Evolutionary conservation across 2,113 vertebrate genomes (phyloP).

Genomic region (Nannobrachium achirus): DNA sequence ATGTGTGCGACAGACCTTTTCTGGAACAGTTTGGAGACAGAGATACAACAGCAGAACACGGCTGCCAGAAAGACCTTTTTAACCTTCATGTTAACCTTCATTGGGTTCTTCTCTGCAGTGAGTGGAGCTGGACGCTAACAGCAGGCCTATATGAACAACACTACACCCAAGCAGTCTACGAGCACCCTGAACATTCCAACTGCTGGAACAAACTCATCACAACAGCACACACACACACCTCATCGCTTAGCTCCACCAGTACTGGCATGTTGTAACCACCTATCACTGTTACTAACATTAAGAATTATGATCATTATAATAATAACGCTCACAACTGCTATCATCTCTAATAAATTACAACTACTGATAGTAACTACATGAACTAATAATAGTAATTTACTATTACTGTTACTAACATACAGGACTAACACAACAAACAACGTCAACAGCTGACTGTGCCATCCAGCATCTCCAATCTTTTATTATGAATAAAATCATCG

Average conservation of each 20-base stretch:
- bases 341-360: no score
- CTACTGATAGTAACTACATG: no score
- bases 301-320: no score
- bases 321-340: no score
- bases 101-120: constrained; percentile 5
- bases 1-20: constrained; percentile 48
- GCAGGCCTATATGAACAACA: constrained; percentile 11
- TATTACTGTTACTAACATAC: no score
- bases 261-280: no score
- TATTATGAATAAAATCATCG: no score
- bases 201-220: neutral
- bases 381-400: no score
- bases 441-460: no score
- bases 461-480: no score
- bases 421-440: no score
- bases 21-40: constrained; percentile 55
- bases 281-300: no score
- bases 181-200: constrained; percentile 43
- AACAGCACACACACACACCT: neutral
- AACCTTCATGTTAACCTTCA: constrained; percentile 39
- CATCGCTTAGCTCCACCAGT: neutral
- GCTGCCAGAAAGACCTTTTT: constrained; percentile 54
- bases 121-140: neutral
- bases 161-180: neutral
- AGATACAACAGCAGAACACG: constrained; percentile 68